A percentile compares a stretch with the other conserved stretches of the same genome.
Evolutionary conservation across 2,888 invertebrate species (phyloP).

Genomic region (Xanthorhoe spadicearia): DNA sequence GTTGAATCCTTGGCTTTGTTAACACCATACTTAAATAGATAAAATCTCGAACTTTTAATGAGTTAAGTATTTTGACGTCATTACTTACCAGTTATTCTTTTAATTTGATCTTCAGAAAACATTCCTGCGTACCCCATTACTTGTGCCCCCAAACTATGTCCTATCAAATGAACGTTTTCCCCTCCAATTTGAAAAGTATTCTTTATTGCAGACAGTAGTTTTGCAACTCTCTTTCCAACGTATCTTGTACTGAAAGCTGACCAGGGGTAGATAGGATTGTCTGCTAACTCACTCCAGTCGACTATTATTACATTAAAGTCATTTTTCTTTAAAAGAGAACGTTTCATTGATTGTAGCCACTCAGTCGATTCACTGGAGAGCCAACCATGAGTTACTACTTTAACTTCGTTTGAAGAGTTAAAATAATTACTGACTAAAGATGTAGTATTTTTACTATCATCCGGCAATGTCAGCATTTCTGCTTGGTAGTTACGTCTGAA

Average conservation of each 20-base stretch:
- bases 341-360: constrained; percentile 74
- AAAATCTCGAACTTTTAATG: too few relatives aligned
- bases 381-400: constrained; percentile 84
- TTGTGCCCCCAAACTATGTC: constrained; percentile 86
- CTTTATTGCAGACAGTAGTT: constrained; percentile 57
- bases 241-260: constrained; percentile 74
- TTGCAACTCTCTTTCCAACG: constrained; percentile 69
- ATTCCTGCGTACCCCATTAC: constrained; percentile 85
- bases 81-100: constrained; percentile 85
- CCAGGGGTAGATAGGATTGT: constrained; percentile 71
- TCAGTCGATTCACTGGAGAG: constrained; percentile 65
- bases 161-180: constrained; percentile 69
- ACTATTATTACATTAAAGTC: constrained; percentile 81
- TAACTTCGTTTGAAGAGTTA: constrained; percentile 71
- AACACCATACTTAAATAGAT: too few relatives aligned
- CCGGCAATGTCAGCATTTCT: constrained; percentile 60
- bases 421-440: constrained; percentile 63
- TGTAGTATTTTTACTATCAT: constrained; percentile 46
- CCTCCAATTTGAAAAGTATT: constrained; percentile 52
- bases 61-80: too few relatives aligned
- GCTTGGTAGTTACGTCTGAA: constrained; percentile 63
- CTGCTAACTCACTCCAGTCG: constrained; percentile 76
- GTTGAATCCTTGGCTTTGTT: neutral
- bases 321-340: constrained; percentile 64
- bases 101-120: constrained; percentile 70